A percentile compares a stretch with the other conserved stretches of the same genome.
These are phyloP conservation scores for Abrostola triplasia DNA, from an alignment of 2,888 invertebrate species.

Conservation along the genomic window DNA sequence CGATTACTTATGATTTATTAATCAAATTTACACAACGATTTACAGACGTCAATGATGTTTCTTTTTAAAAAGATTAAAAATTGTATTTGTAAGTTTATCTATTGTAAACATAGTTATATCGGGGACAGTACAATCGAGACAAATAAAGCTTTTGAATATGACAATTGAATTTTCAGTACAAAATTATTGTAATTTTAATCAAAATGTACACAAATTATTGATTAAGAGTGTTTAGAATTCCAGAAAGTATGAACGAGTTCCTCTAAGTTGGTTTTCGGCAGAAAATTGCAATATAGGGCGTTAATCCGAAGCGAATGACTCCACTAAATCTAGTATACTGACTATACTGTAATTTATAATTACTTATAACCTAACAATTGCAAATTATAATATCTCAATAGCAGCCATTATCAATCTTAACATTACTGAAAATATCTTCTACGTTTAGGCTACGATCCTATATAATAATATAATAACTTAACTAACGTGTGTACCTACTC, in stretches of 20 bases:
- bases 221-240: slow-evolving; percentile 40
- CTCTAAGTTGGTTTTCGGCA: slow-evolving; percentile 38
- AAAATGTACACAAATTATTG: slow-evolving; percentile 49
- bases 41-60: slow-evolving; percentile 44
- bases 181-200: slow-evolving; percentile 39
- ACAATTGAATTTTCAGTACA: slow-evolving; percentile 41
- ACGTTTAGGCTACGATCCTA: slow-evolving; percentile 29
- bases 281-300: slow-evolving; percentile 49
- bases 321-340: slow-evolving; percentile 36
- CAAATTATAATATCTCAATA: slow-evolving; percentile 43
- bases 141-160: slow-evolving; percentile 22
- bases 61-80: slow-evolving; percentile 37
- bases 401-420: slow-evolving; percentile 43
- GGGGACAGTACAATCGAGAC: slow-evolving; percentile 51
- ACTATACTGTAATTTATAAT: slow-evolving; percentile 38
- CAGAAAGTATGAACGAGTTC: slow-evolving; percentile 47
- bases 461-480: slow-evolving; percentile 22
- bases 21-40: slow-evolving; percentile 50
- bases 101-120: slow-evolving; percentile 32
- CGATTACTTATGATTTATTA: slow-evolving; percentile 56
- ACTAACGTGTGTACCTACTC: slow-evolving; percentile 25
- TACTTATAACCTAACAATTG: slow-evolving; percentile 41
- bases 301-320: slow-evolving; percentile 61
- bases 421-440: slow-evolving; percentile 23
- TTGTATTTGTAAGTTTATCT: slow-evolving; percentile 31